Conservation (phyloP, 1,140 invertebrate species). For the Drosophila novamexicana region DNA sequence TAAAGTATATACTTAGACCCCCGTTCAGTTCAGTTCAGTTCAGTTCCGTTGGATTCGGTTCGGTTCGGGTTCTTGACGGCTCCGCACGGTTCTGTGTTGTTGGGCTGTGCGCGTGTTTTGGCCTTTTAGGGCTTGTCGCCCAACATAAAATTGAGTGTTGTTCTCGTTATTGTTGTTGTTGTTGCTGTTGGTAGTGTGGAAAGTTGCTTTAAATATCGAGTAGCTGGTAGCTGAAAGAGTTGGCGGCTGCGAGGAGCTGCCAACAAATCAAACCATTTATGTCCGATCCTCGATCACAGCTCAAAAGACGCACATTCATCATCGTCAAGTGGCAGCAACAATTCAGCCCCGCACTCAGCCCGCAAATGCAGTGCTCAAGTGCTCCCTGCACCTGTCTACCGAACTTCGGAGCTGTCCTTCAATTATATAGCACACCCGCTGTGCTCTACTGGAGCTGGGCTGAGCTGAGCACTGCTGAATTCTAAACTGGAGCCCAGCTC, state of each 20-base stretch:
- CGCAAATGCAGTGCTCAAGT: slow-evolving; percentile 1
- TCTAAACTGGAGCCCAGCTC: slow-evolving; percentile 62
- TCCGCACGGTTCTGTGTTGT: neutral
- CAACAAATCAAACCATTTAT: slow-evolving; percentile 80
- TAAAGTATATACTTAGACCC: slow-evolving; percentile 32
- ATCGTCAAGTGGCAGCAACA: slow-evolving; percentile 62
- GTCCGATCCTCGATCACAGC: slow-evolving; percentile 56
- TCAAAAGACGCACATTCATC: slow-evolving; percentile 68
- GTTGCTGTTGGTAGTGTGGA: slow-evolving; percentile 62
- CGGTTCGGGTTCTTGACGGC: slow-evolving; percentile 22
- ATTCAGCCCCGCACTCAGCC: neutral
- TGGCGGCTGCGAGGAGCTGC: slow-evolving; percentile 27
- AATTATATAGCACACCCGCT: slow-evolving; percentile 79
- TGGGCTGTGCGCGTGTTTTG: slow-evolving; percentile 67
- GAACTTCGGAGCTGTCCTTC: slow-evolving; percentile 50
- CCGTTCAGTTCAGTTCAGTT: slow-evolving; percentile 13
- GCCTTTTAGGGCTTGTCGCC: slow-evolving; percentile 72
- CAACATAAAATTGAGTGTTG: slow-evolving; percentile 70
- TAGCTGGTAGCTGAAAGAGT: slow-evolving; percentile 2
- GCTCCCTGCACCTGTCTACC: slow-evolving; percentile 68
- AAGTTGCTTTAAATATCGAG: slow-evolving; percentile 79
- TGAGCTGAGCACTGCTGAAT: slow-evolving; percentile 11
- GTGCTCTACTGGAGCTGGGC: slow-evolving; percentile 50
- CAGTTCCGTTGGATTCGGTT: slow-evolving; percentile 8
- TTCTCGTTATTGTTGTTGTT: neutral